A percentile compares a stretch with the other conserved stretches of the same genome.
Conservation (phyloP, 2,113 vertebrate genomes). For the Sander vitreus region DNA sequence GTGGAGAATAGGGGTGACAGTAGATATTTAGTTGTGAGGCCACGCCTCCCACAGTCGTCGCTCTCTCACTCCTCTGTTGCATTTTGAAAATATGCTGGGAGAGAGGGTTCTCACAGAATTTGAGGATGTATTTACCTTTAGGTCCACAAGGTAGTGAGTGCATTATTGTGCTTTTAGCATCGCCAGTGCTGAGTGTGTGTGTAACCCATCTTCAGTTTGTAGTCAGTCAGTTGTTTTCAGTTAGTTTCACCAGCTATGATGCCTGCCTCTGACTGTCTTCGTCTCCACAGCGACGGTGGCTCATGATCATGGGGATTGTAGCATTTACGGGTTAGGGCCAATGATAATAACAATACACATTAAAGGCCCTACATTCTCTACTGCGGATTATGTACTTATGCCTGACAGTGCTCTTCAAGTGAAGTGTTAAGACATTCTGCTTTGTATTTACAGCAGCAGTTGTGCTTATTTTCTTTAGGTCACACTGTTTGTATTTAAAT, state of each 20-base stretch:
- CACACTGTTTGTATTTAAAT: slow-evolving; percentile 14
- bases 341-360: not conserved
- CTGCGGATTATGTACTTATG: not conserved
- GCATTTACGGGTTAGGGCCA: not conserved
- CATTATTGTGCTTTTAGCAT: no score
- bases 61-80: no score
- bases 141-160: no score
- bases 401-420: slow-evolving; percentile 9
- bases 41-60: no score
- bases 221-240: not conserved
- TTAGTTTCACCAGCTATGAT: not conserved
- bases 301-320: not conserved
- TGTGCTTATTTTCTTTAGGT: slow-evolving; percentile 18
- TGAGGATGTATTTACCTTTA: no score
- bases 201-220: not conserved
- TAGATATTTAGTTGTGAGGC: no score
- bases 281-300: not conserved
- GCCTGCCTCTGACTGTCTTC: not conserved
- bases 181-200: no score
- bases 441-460: slow-evolving; percentile 14
- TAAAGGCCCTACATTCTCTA: not conserved
- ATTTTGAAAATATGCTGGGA: no score
- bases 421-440: not conserved
- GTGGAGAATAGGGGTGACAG: no score
- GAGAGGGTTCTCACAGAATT: no score